Evolutionary conservation across 2,888 invertebrate genomes (phyloP).

Genomic region (Eupithecia insigniata): DNA sequence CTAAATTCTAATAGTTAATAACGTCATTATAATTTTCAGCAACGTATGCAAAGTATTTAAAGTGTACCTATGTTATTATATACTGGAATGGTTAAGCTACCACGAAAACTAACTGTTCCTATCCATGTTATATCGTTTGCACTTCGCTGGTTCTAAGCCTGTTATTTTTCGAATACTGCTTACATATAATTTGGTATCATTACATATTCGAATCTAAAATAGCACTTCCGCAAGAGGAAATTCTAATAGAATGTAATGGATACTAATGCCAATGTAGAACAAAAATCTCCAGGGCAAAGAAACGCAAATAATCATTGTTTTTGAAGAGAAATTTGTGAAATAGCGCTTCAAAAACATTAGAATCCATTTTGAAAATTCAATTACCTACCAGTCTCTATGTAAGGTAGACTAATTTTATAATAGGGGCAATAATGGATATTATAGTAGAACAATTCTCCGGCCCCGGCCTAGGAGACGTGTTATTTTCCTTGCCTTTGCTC

Average conservation of each 20-base stretch:
- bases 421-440: slow-evolving; percentile 65
- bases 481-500: slow-evolving; percentile 77
- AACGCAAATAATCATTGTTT: slow-evolving; percentile 30
- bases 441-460: slow-evolving; percentile 66
- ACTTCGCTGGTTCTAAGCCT: slow-evolving; percentile 69
- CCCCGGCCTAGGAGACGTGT: slow-evolving; percentile 63
- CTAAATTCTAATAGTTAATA: too few relatives aligned
- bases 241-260: neutral
- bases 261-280: neutral
- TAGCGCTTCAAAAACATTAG: slow-evolving; percentile 15
- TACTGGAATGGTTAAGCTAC: slow-evolving; percentile 56
- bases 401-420: slow-evolving; percentile 66
- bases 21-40: neutral
- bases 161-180: slow-evolving; percentile 52
- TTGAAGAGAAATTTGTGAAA: slow-evolving; percentile 26
- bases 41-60: neutral
- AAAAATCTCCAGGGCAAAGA: neutral
- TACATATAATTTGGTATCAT: slow-evolving; percentile 42
- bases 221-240: neutral
- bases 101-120: slow-evolving; percentile 72
- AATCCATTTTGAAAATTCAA: slow-evolving; percentile 35
- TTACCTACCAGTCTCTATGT: slow-evolving; percentile 39
- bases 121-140: slow-evolving; percentile 53
- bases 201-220: slow-evolving; percentile 32
- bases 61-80: neutral